Evolutionary conservation across 2,113 vertebrate species (phyloP).

Genomic region (Girardinichthys multiradiatus): DNA sequence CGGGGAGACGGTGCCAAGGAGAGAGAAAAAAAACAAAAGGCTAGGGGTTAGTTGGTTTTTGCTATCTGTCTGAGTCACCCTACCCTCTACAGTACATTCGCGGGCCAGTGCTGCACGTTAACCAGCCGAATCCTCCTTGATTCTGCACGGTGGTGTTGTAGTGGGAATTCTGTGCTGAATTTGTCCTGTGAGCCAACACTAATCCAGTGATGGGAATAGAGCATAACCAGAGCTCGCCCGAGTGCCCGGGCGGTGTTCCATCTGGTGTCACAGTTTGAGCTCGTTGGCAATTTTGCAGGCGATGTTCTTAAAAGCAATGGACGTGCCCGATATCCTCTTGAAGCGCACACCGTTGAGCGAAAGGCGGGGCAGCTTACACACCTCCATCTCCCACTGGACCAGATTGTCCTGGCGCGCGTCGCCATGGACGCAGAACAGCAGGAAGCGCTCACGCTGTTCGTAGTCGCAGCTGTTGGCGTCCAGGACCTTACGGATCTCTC

Average conservation of each 20-base stretch:
- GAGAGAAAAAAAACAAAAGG: slow-evolving; percentile 16
- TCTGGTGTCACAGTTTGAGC: slow-evolving; percentile 92
- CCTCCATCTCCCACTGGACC: slow-evolving; percentile 98
- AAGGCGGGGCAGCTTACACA: slow-evolving; percentile 94
- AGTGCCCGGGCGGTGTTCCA: slow-evolving; percentile 44
- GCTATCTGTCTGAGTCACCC: slow-evolving; percentile 75
- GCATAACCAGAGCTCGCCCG: slow-evolving; percentile 47
- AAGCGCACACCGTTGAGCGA: slow-evolving; percentile 96
- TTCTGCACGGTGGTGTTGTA: slow-evolving; percentile 68
- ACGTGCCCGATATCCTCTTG: slow-evolving; percentile 97
- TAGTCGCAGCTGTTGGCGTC: slow-evolving; percentile 98
- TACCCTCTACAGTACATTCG: slow-evolving; percentile 91
- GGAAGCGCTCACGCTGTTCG: slow-evolving; percentile 95
- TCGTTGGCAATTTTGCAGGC: slow-evolving; percentile 98
- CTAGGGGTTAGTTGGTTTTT: slow-evolving; percentile 45
- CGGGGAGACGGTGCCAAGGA: slow-evolving; percentile 46
- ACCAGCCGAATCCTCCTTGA: slow-evolving; percentile 82
- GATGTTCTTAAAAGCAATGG: slow-evolving; percentile 98
- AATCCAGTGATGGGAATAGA: slow-evolving; percentile 71
- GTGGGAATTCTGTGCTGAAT: slow-evolving; percentile 56
- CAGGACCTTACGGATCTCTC: slow-evolving; percentile 95
- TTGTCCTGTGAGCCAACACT: slow-evolving; percentile 63
- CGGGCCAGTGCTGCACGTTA: slow-evolving; percentile 79
- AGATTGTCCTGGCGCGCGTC: slow-evolving; percentile 95
- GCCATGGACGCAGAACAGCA: slow-evolving; percentile 98